These are phyloP conservation scores for Camponotus pennsylvanicus DNA, from an alignment of 1,140 invertebrate genomes.

Conservation along the genomic window DNA sequence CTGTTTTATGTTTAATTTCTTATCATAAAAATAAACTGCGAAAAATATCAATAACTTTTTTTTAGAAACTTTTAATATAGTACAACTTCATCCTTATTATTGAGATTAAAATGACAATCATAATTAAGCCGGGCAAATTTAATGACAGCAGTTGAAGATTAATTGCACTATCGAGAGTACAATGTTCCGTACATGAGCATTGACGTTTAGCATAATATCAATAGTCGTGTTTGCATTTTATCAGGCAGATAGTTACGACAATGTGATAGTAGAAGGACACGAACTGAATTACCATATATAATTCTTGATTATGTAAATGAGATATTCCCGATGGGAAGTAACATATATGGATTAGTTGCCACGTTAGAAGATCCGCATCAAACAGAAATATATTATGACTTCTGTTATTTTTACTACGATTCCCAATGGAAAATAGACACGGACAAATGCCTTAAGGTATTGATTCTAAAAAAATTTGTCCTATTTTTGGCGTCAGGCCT, in stretches of 20 bases:
- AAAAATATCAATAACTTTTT: neutral
- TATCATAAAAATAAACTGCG: neutral
- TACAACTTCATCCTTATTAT: neutral
- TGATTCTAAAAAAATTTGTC: conserved; percentile 38
- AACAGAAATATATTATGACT: conserved; percentile 37
- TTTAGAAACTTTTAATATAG: neutral
- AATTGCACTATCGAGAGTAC: conserved; percentile 31
- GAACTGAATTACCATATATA: conserved; percentile 13
- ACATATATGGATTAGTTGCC: conserved; percentile 41
- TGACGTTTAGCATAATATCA: conserved; percentile 33
- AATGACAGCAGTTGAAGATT: neutral
- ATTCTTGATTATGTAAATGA: conserved; percentile 53
- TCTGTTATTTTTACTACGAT: conserved; percentile 21
- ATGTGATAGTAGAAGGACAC: neutral
- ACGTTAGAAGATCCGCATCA: conserved; percentile 14
- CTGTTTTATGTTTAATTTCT: neutral
- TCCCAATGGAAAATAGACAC: neutral
- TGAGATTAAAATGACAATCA: neutral
- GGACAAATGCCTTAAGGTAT: conserved; percentile 13
- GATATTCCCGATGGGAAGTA: conserved; percentile 35
- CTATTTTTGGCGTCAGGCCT: conserved; percentile 38
- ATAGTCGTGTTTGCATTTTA: conserved; percentile 24
- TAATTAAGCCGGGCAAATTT: neutral
- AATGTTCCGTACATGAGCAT: neutral
- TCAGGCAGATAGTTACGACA: conserved; percentile 1